These are phyloP conservation scores for Archilochus colubris DNA, from an alignment of 2,113 vertebrate species.

Conservation along the genomic window DNA sequence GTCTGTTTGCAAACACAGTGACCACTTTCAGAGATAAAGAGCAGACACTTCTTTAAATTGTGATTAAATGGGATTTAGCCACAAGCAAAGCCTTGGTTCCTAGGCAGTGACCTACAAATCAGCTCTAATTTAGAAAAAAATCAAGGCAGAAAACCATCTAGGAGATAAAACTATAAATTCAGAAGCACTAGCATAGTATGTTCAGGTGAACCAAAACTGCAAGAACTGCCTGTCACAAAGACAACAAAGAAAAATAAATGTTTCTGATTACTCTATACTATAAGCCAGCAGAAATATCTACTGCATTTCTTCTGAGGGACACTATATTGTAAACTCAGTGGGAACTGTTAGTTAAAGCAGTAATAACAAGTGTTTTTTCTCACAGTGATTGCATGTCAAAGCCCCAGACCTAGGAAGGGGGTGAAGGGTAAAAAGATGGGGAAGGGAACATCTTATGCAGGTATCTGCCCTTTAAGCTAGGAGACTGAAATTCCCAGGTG, in stretches of 20 bases:
- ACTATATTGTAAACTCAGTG: neutral
- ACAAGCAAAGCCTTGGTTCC: neutral
- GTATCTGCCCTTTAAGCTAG: conserved; percentile 29
- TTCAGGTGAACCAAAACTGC: neutral
- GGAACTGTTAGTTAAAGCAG: neutral
- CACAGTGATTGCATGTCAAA: neutral
- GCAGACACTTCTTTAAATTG: neutral
- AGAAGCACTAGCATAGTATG: neutral
- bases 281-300: neutral
- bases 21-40: conserved; percentile 38
- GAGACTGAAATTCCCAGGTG: conserved; percentile 58
- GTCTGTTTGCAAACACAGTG: conserved; percentile 41
- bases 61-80: conserved; percentile 8
- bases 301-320: neutral
- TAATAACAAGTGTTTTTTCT: neutral
- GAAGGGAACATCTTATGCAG: neutral
- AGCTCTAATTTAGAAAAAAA: conserved; percentile 1
- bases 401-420: neutral
- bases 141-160: neutral
- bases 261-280: neutral
- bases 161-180: neutral
- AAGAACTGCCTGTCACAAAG: neutral
- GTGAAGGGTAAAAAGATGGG: neutral
- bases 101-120: neutral
- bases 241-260: neutral